These are phyloP conservation scores for Triops cancriformis DNA, from an alignment of 1,140 invertebrate species.

Conservation along the genomic window DNA sequence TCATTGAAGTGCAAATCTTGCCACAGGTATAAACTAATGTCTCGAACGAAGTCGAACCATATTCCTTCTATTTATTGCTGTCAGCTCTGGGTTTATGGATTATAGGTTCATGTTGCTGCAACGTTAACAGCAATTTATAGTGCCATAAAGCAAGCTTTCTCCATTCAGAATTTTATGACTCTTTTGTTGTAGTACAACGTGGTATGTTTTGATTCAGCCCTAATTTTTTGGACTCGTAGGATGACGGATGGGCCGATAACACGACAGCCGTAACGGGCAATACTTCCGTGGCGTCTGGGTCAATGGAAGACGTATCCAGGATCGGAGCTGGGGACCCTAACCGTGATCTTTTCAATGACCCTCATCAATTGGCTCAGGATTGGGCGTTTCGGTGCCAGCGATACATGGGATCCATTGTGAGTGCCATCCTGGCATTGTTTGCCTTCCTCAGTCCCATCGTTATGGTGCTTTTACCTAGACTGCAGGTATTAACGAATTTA, in stretches of 20 bases:
- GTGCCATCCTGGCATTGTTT: slow-evolving; percentile 62
- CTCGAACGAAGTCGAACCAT: not conserved
- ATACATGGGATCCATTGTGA: slow-evolving; percentile 66
- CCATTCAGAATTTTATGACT: not conserved
- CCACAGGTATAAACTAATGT: slow-evolving; percentile 46
- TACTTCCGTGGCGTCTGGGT: slow-evolving; percentile 87
- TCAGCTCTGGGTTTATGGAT: no score
- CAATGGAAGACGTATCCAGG: slow-evolving; percentile 69
- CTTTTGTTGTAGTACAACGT: not conserved
- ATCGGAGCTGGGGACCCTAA: slow-evolving; percentile 25
- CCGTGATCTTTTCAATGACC: slow-evolving; percentile 21
- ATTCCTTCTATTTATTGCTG: not conserved
- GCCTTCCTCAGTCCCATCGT: slow-evolving; percentile 85
- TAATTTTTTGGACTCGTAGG: slow-evolving; percentile 46
- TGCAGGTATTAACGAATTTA: slow-evolving; percentile 45
- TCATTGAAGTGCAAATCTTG: slow-evolving; percentile 84
- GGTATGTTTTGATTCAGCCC: not conserved
- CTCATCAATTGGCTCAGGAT: slow-evolving; percentile 32
- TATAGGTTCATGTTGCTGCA: no score
- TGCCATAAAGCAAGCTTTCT: no score
- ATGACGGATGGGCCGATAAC: slow-evolving; percentile 92
- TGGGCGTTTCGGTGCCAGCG: slow-evolving; percentile 60
- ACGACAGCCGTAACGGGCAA: slow-evolving; percentile 94
- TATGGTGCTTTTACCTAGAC: slow-evolving; percentile 87
- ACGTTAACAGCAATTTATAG: no score